Percentiles rank a stretch among this genome's conserved stretches.
These are phyloP conservation scores for Polyommatus iphigenia DNA, from an alignment of 2,888 invertebrate genomes.

Conservation along the genomic window DNA sequence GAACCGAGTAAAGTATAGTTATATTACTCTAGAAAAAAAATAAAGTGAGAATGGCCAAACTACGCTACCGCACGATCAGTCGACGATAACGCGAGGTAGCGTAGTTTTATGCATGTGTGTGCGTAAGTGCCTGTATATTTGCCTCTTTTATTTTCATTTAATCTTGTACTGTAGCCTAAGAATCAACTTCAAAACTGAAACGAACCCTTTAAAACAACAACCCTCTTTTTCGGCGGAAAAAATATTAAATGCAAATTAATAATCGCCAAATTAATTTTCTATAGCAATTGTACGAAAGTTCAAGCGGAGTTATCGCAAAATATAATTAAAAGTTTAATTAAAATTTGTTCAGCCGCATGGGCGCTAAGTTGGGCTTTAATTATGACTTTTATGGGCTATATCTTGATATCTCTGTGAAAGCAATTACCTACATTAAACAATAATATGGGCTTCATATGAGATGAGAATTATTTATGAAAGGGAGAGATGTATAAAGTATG, in stretches of 20 bases:
- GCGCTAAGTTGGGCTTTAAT: not conserved
- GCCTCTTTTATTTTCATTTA: no score
- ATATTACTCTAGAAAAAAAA: no score
- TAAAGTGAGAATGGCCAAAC: no score
- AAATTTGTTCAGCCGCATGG: not conserved
- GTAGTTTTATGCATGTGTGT: no score
- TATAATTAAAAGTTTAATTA: constrained; percentile 31
- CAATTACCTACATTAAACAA: not conserved
- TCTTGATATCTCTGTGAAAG: not conserved
- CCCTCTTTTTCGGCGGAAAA: not conserved
- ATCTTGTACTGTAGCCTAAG: no score
- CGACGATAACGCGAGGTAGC: no score
- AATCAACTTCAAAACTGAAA: not conserved
- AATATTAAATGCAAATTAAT: not conserved
- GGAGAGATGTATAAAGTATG: no score
- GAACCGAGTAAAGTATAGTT: no score
- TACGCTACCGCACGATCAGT: no score
- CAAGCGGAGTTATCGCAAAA: constrained; percentile 25
- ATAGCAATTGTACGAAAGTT: constrained; percentile 22
- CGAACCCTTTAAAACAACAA: not conserved
- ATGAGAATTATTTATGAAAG: no score
- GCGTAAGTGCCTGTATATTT: no score
- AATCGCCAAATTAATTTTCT: constrained; percentile 5
- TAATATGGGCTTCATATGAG: no score
- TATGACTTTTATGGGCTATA: not conserved